Evolutionary conservation across 2,797 vertebrate species (phyloP).

Genomic region (Anguilla pacifica): DNA sequence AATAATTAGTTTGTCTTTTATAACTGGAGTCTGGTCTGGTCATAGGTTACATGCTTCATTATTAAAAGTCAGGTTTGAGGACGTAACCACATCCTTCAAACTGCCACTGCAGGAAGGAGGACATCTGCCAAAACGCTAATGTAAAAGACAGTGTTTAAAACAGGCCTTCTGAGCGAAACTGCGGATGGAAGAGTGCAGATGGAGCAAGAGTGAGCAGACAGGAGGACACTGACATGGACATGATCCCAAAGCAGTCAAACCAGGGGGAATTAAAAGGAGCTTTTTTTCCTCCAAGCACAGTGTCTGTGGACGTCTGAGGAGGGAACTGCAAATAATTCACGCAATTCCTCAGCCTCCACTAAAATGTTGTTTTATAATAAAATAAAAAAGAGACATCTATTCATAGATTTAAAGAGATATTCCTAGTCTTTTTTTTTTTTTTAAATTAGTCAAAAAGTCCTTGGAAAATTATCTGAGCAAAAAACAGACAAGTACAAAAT

Average conservation of each 20-base stretch:
- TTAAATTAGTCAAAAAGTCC: not conserved
- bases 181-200: not conserved
- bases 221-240: not conserved
- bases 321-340: not conserved
- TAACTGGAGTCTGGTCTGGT: no score
- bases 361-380: not conserved
- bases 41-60: no score
- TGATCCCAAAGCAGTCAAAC: not conserved
- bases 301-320: not conserved
- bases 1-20: no score
- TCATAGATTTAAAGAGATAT: slow-evolving; percentile 1
- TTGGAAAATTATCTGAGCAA: not conserved
- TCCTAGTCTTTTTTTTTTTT: not conserved
- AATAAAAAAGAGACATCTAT: not conserved
- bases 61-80: no score
- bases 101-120: not conserved
- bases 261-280: not conserved
- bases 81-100: not conserved
- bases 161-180: not conserved
- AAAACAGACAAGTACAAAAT: not conserved
- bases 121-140: not conserved
- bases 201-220: not conserved
- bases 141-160: not conserved
- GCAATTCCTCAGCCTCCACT: not conserved
- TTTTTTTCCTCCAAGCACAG: not conserved